Evolutionary conservation across 2,797 vertebrate species (phyloP).

Genomic region (Rhinichthys osculus): DNA sequence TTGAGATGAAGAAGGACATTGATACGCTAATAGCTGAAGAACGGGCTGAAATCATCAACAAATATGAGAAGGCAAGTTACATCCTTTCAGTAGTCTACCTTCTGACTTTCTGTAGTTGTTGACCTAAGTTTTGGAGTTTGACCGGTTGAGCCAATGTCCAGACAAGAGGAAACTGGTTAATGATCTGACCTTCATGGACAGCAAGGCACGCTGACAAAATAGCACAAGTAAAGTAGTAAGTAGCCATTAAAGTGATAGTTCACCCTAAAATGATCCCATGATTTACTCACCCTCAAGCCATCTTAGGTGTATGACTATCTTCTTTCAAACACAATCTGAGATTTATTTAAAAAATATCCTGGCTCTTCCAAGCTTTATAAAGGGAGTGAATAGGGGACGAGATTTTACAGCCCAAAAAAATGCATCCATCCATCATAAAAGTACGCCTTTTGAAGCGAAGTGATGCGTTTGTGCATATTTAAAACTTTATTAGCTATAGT

Average conservation of each 20-base stretch:
- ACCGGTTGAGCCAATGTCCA: neutral
- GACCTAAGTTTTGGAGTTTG: neutral
- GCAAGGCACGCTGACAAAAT: neutral
- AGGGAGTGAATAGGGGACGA: too few species aligned
- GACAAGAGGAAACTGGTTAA: slow-evolving; percentile 1
- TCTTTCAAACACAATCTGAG: too few species aligned
- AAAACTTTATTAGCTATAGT: too few species aligned
- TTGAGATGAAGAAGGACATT: slow-evolving; percentile 94
- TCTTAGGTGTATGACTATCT: too few species aligned
- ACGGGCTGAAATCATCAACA: slow-evolving; percentile 86
- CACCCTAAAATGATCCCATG: too few species aligned
- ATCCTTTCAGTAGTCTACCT: neutral
- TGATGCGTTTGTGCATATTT: too few species aligned
- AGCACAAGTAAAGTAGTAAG: neutral
- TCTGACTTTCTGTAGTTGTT: neutral
- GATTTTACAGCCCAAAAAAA: too few species aligned
- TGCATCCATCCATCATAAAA: too few species aligned
- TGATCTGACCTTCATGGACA: neutral
- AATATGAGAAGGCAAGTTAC: slow-evolving; percentile 85
- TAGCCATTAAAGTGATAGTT: neutral
- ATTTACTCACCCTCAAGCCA: too few species aligned
- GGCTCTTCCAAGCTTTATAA: too few species aligned
- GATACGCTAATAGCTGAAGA: slow-evolving; percentile 89
- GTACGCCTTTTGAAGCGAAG: too few species aligned
- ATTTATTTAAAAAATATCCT: too few species aligned